phyloP scores from a whole-genome alignment of 2,113 vertebrate species.

The Cranoglanis bouderius region DNA sequence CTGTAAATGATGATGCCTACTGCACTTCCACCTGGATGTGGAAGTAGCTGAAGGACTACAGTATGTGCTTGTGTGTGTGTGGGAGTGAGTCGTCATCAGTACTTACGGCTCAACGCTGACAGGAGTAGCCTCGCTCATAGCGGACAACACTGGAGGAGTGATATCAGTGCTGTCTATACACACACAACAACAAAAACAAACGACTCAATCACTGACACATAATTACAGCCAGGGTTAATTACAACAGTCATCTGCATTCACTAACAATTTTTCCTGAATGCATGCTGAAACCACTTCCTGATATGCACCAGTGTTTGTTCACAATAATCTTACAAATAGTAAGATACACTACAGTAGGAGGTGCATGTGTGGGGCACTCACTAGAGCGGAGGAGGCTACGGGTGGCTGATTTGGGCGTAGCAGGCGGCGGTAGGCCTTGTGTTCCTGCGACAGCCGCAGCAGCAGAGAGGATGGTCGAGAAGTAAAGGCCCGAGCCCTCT shows the following conservation, averaged over 20 bases:
- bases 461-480: conserved; percentile 90
- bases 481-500: conserved; percentile 95
- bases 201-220: not conserved
- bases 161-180: conserved; percentile 89
- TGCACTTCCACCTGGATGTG: not conserved
- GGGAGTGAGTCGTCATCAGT: conserved; percentile 15
- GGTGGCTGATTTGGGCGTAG: conserved; percentile 91
- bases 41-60: conserved; percentile 20
- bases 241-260: conserved; percentile 5
- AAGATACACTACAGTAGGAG: not conserved
- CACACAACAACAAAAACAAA: conserved; percentile 35
- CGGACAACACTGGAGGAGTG: conserved; percentile 88
- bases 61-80: conserved; percentile 10
- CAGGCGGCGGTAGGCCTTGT: conserved; percentile 81
- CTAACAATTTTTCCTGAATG: not conserved
- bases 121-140: conserved; percentile 90
- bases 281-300: no score
- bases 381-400: conserved; percentile 92
- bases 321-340: not conserved
- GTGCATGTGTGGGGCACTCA: conserved; percentile 70
- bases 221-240: conserved; percentile 20
- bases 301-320: not conserved
- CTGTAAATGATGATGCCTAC: not conserved
- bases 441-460: conserved; percentile 65
- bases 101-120: conserved; percentile 99